Conservation (phyloP, 2,113 vertebrate genomes). For the Zosterops hypoxanthus region DNA sequence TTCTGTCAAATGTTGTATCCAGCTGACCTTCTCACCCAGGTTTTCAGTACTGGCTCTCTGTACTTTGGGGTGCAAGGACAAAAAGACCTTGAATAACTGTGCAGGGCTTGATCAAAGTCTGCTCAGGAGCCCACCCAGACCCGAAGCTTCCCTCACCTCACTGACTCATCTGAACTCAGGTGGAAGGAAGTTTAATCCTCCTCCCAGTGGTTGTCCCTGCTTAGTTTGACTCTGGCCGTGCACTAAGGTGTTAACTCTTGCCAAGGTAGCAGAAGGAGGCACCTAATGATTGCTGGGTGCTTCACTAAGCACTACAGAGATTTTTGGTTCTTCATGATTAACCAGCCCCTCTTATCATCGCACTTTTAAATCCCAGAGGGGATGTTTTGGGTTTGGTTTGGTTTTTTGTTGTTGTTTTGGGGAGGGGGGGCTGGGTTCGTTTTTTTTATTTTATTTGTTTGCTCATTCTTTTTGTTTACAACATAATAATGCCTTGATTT, state of each 20-base stretch:
- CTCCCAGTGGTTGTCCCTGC: not conserved
- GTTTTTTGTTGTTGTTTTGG: no score
- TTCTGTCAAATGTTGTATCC: accelerated
- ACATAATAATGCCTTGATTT: no score
- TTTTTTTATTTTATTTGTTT: no score
- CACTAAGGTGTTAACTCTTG: not conserved
- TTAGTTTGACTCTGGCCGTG: not conserved
- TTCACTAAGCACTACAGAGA: not conserved
- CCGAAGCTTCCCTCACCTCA: not conserved
- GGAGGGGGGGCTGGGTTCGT: no score
- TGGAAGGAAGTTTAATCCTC: not conserved
- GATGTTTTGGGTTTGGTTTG: no score
- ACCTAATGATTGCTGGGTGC: not conserved
- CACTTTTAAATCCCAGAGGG: not conserved
- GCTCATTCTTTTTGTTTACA: no score
- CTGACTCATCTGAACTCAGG: not conserved
- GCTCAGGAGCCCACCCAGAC: not conserved
- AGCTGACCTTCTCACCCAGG: not conserved
- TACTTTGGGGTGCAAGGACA: not conserved
- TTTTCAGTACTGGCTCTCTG: not conserved
- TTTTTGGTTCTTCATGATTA: not conserved
- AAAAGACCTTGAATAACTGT: not conserved
- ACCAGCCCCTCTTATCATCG: not conserved
- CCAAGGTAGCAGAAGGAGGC: not conserved
- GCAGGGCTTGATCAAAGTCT: accelerated